These are phyloP conservation scores for Hemichromis elongatus DNA, from an alignment of 2,113 vertebrate species.

Conservation along the genomic window DNA sequence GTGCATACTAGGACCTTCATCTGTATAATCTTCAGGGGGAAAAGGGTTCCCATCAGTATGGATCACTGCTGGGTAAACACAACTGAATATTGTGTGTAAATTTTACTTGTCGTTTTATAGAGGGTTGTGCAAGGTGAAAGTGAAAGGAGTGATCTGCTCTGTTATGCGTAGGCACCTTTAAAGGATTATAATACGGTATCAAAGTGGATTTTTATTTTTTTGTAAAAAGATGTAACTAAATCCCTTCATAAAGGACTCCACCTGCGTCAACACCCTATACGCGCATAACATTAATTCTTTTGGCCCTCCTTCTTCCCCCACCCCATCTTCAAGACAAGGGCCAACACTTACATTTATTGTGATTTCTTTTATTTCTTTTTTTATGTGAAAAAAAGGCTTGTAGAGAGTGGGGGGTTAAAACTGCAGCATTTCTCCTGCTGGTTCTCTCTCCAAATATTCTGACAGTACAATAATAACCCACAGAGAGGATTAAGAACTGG, in stretches of 20 bases:
- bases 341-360: neutral
- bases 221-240: constrained; percentile 36
- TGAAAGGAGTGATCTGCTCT: constrained; percentile 23
- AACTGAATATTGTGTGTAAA: neutral
- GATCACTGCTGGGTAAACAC: neutral
- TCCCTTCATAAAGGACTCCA: constrained; percentile 4
- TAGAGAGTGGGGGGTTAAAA: neutral
- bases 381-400: neutral
- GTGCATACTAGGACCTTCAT: neutral
- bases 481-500: constrained; percentile 50
- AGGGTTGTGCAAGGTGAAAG: neutral
- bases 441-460: constrained; percentile 39
- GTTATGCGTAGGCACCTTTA: constrained; percentile 41
- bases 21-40: neutral
- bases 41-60: neutral
- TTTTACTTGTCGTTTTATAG: neutral
- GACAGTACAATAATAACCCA: constrained; percentile 51
- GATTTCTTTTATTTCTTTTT: neutral
- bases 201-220: constrained; percentile 29
- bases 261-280: neutral
- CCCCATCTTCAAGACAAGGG: constrained; percentile 2
- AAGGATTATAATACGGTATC: constrained; percentile 47
- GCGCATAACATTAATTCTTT: constrained; percentile 25
- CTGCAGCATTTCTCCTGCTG: neutral
- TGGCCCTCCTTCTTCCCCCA: neutral